Percentiles rank a stretch among this genome's conserved stretches.
These are phyloP conservation scores for Lanius ludovicianus DNA, from an alignment of 2,113 vertebrate genomes.

Conservation along the genomic window DNA sequence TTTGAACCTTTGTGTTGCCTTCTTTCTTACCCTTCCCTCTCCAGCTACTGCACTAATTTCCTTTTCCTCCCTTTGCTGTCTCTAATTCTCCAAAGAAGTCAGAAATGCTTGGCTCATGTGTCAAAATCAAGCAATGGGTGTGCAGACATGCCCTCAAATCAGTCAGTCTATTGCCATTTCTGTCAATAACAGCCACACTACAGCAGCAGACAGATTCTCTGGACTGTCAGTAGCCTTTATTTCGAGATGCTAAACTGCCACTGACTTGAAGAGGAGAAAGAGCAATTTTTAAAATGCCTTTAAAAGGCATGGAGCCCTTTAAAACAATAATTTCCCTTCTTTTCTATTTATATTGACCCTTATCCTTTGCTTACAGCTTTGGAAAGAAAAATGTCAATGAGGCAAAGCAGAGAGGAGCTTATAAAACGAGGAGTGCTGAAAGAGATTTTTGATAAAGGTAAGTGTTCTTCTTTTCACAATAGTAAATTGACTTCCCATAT, in stretches of 20 bases:
- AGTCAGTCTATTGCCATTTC: background rate
- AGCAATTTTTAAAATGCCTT: background rate
- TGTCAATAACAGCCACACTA: background rate
- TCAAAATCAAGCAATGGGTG: background rate
- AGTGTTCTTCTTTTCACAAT: slow-evolving; percentile 39
- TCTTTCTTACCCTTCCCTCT: background rate
- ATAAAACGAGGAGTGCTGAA: slow-evolving; percentile 97
- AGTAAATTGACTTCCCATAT: background rate
- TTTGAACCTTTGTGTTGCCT: background rate
- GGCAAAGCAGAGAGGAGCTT: slow-evolving; percentile 96
- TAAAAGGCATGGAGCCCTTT: background rate
- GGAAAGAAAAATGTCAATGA: slow-evolving; percentile 97
- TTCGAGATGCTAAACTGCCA: background rate
- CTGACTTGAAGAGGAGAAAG: background rate
- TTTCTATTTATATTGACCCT: background rate
- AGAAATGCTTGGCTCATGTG: background rate
- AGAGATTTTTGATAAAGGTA: slow-evolving; percentile 99
- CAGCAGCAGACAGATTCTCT: background rate
- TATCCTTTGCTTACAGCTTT: slow-evolving; percentile 81
- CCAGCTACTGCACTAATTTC: background rate
- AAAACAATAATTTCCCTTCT: background rate
- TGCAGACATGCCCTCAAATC: background rate
- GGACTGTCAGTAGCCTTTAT: background rate
- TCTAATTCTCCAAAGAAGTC: background rate
- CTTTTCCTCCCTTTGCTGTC: background rate